phyloP scores from a whole-genome alignment of 2,888 invertebrate species.

The Netelia fuscicornis region DNA sequence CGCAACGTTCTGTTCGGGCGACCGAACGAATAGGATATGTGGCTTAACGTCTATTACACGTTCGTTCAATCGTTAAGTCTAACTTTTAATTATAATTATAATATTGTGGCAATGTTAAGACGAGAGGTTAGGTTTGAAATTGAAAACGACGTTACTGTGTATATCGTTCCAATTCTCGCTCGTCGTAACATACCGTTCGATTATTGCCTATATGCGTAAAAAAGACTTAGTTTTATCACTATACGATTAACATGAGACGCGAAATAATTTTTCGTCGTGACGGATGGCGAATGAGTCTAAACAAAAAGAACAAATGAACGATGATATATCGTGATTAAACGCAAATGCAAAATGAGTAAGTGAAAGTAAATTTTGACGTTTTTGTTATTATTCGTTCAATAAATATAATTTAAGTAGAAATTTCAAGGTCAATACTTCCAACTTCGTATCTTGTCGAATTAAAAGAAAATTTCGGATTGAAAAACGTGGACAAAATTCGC shows the following conservation, averaged over 20 bases:
- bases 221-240: constrained; percentile 41
- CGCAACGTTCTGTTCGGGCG: neutral
- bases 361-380: neutral
- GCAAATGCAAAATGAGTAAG: neutral
- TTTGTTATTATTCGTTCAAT: neutral
- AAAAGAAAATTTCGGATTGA: too few species aligned
- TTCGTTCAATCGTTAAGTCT: constrained; percentile 14
- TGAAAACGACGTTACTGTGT: neutral
- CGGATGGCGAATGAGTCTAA: neutral
- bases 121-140: neutral
- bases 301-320: neutral
- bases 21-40: constrained; percentile 34
- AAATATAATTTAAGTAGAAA: neutral
- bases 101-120: constrained; percentile 40
- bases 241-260: neutral
- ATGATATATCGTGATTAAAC: neutral
- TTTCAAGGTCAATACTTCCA: neutral
- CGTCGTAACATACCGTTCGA: constrained; percentile 42
- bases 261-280: neutral
- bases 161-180: neutral
- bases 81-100: constrained; percentile 23
- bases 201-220: constrained; percentile 54
- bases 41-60: constrained; percentile 14
- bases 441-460: neutral
- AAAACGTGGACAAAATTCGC: too few species aligned